Base-by-base conservation (phyloP, 2,888 invertebrate genomes). In the Junonia oenone region DNA sequence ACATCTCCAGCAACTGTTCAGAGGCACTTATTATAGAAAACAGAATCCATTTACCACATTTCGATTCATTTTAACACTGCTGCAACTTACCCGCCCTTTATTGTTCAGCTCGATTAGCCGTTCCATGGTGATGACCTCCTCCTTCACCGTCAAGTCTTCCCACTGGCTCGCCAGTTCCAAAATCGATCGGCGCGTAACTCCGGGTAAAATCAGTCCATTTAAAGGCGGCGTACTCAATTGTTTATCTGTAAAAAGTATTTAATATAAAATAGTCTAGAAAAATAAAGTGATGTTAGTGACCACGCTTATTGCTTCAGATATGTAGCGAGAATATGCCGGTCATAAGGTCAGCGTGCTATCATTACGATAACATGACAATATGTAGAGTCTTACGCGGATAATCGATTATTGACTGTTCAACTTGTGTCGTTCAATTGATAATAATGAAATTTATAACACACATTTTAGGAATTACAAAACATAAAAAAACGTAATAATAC, bases 201-300 rank as follows among this genome's bases (percentile, higher is more conserved):
- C 99, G 6, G 99, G 99, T 65, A 99, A 90, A 65, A 99, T 99
- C 1, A 99, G 91, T 3, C 99, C 99, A 72, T 96, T 95, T 57
- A 99, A 85, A 2, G 98, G 97, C 9, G 99, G 98, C 6, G 99
- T 99, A 27, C 96, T 92, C 68, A 99, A 82, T 87, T 98, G 97
- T 79, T 94, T 94, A 75, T 98, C 98, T 98, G 82, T 27, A 35
- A 31, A 56, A 45, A 43, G 8, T 14, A 37, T 15, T 37, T 6
- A 1, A 37, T 45, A 40, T 33, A 40, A 50, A 51, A 33, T 48
- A 51, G 45, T 60, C 51, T 54, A 61, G 59, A 64, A 63, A 61
- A 55, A 59, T 47, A 57, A 45, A 38, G 56, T 86, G 83, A 86
- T 81, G 87, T 78, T 72, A 83, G 65, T 76, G 78, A 81, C 79